Conservation (phyloP, 1,140 invertebrate genomes). For the Temnothorax curvispinosus region DNA sequence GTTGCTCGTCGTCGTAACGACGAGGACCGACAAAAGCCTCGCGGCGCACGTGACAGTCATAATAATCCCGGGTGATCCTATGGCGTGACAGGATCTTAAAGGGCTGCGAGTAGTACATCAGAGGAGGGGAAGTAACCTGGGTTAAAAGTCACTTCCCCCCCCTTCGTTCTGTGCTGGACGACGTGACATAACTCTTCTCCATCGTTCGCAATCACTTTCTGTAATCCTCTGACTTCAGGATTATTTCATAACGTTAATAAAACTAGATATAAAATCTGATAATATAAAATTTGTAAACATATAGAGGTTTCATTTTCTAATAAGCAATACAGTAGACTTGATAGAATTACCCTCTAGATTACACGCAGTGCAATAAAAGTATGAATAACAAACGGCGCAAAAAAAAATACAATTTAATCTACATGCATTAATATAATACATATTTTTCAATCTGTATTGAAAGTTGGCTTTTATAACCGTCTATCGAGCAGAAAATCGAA, state of each 20-base stretch:
- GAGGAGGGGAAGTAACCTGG: constrained; percentile 18
- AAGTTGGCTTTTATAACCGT: background rate
- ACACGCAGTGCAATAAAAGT: background rate
- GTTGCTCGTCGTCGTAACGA: constrained; percentile 56
- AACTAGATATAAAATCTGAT: background rate
- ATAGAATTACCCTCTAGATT: background rate
- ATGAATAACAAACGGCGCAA: background rate
- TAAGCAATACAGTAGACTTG: background rate
- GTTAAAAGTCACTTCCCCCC: constrained; percentile 29
- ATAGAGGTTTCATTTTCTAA: background rate
- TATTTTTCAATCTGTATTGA: background rate
- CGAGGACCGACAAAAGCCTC: constrained; percentile 66
- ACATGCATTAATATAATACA: background rate
- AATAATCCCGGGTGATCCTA: constrained; percentile 64
- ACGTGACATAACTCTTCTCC: constrained; percentile 30
- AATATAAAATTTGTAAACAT: constrained; percentile 5
- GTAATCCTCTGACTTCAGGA: background rate
- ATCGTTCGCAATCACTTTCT: background rate
- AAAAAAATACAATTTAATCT: constrained; percentile 14
- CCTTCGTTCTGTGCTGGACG: background rate
- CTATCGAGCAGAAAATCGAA: background rate
- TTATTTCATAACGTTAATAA: constrained; percentile 7
- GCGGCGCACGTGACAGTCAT: constrained; percentile 61
- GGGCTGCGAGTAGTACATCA: constrained; percentile 63
- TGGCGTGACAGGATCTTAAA: constrained; percentile 73